Percentiles rank a stretch among this genome's conserved stretches.
Evolutionary conservation across 2,797 vertebrate genomes (phyloP).

Genomic region (Paguma larvata): DNA sequence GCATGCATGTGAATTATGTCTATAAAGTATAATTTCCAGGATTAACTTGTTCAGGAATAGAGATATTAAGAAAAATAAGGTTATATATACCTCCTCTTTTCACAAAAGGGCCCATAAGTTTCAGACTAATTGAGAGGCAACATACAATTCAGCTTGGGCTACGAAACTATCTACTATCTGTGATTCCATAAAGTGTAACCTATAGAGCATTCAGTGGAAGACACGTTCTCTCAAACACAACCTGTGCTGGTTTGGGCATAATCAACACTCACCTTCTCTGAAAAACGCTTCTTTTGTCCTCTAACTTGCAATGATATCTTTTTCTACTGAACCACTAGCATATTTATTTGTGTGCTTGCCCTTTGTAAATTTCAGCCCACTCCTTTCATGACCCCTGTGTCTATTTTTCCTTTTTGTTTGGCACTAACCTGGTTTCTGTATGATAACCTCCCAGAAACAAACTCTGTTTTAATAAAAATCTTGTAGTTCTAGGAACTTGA

Average conservation of each 20-base stretch:
- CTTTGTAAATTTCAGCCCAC: neutral
- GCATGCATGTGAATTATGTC: neutral
- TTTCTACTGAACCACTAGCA: neutral
- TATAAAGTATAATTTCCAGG: neutral
- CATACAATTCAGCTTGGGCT: neutral
- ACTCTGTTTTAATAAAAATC: neutral
- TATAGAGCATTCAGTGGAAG: neutral
- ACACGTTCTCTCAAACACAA: neutral
- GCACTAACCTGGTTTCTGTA: neutral
- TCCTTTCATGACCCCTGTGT: neutral
- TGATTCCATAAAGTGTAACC: neutral
- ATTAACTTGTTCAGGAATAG: conserved; percentile 12
- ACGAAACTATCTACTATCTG: neutral
- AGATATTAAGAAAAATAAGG: conserved; percentile 9
- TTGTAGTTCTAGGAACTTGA: neutral
- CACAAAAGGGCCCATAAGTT: neutral
- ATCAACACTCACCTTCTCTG: neutral
- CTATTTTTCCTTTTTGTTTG: neutral
- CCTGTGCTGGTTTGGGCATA: neutral
- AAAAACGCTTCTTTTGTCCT: neutral
- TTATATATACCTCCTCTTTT: neutral
- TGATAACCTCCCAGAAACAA: neutral
- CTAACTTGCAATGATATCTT: neutral
- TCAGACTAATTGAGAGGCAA: neutral
- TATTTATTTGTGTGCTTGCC: neutral